Evolutionary conservation across 2,797 vertebrate genomes (phyloP), one percentile per base, ranked within the genome.

Genomic region (Helarctos malayanus): DNA sequence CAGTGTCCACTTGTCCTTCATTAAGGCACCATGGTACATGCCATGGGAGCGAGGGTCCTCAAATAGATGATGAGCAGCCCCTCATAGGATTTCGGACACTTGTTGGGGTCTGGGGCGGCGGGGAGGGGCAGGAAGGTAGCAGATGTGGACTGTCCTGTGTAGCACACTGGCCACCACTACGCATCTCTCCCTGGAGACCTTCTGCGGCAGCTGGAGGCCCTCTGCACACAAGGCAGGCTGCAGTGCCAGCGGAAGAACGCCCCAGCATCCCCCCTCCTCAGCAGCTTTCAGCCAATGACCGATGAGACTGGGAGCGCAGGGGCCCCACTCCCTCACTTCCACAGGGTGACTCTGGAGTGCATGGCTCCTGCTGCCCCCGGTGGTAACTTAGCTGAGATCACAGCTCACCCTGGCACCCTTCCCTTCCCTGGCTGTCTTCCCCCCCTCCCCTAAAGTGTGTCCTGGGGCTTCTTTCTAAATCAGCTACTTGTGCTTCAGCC

Each of bases 311-410:
- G 45, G 57, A 35, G 25, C 61, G 12, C 68, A 19, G 49, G 3
- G 29, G 9, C 16, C 14, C 69, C 29, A 41, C 3, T 10, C 14
- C 9, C 35, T 29, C 57, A 4, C 23, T 11, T 57, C 52, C 32
- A 25, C 4, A 3, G 52, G 19, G 25, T 23, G 2, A 15, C 52
- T 27, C 41, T 69, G 19, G 45, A 6, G 0, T 8, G 11, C 4
- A 0, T 0, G 19, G 56, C 29, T 69, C 61, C 59, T 1, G 2
- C 3, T 35, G 18, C 27, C 63, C 68, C 38, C n/a, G 0, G 4
- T 9, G 19, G 25, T 27, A 52, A 63, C 16, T 14, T 41, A 12
- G 27, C 35, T 8, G 61, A 89, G 16, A 5, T 16, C 21, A 32
- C n/a, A 35, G 4, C 19, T 84, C 54, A 18, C 7, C 0, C 1